Conservation (phyloP, 2,797 vertebrate genomes). For the Leuciscus waleckii region DNA sequence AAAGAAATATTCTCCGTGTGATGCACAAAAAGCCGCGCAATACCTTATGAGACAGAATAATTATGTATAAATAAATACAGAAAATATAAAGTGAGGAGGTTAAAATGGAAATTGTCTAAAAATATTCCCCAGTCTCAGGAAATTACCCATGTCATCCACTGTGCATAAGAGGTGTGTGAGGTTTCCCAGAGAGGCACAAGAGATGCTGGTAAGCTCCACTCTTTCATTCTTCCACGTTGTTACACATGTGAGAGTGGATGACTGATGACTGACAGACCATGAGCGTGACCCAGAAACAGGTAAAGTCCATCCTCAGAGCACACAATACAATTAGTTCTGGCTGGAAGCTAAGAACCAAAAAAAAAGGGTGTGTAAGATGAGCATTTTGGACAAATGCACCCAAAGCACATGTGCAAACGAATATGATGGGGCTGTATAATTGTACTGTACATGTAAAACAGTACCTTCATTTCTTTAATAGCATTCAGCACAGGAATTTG, state of each 20-base stretch:
- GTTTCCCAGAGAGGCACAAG: conserved; percentile 69
- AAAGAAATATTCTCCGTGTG: conserved; percentile 74
- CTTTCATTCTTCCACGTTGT: conserved; percentile 77
- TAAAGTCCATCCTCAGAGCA: conserved; percentile 77
- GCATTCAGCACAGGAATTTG: conserved; percentile 66
- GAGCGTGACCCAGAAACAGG: conserved; percentile 79
- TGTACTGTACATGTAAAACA: background rate
- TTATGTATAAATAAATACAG: background rate
- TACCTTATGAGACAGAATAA: conserved; percentile 74
- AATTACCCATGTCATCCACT: conserved; percentile 88
- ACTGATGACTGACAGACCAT: conserved; percentile 81
- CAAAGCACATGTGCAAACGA: background rate
- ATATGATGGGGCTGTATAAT: background rate
- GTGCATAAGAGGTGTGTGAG: conserved; percentile 75
- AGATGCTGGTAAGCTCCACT: conserved; percentile 80
- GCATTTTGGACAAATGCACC: background rate
- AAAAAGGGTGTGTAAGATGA: background rate
- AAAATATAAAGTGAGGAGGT: background rate
- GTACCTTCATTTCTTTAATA: conserved; percentile 73
- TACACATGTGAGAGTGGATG: conserved; percentile 58
- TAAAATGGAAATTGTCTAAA: background rate
- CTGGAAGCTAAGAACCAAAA: conserved; percentile 72
- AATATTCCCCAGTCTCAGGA: background rate
- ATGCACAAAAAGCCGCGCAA: conserved; percentile 82
- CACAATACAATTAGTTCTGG: conserved; percentile 78